phyloP scores from a whole-genome alignment of 1,140 invertebrate species.

The Drosophila equinoxialis region DNA sequence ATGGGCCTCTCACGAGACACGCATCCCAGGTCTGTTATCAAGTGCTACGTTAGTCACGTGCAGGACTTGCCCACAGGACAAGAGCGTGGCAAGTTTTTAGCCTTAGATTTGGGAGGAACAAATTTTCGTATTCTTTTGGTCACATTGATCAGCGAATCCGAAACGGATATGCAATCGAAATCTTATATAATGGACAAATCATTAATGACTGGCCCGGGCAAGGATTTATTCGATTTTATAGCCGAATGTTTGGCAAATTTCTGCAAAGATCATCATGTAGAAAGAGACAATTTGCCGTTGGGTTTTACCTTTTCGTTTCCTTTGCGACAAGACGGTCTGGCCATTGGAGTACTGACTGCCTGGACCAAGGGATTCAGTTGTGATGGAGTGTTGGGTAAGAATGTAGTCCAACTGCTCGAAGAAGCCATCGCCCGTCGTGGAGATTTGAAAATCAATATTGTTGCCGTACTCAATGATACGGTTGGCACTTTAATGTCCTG shows the following conservation, averaged over 20 bases:
- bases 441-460: slow-evolving; percentile 88
- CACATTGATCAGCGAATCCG: slow-evolving; percentile 88
- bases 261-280: slow-evolving; percentile 89
- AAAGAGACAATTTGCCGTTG: slow-evolving; percentile 85
- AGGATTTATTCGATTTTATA: slow-evolving; percentile 97
- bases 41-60: slow-evolving; percentile 92
- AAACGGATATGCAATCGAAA: slow-evolving; percentile 95
- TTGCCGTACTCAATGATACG: slow-evolving; percentile 98
- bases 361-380: slow-evolving; percentile 89
- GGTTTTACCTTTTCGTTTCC: slow-evolving; percentile 99
- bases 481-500: slow-evolving; percentile 93
- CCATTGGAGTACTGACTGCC: slow-evolving; percentile 91
- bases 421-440: slow-evolving; percentile 88
- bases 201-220: slow-evolving; percentile 95
- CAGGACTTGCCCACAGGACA: slow-evolving; percentile 97
- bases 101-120: slow-evolving; percentile 98
- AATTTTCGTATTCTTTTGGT: slow-evolving; percentile 98
- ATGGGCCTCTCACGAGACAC: slow-evolving; percentile 91
- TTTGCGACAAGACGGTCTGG: slow-evolving; percentile 93
- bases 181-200: slow-evolving; percentile 95
- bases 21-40: slow-evolving; percentile 91
- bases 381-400: slow-evolving; percentile 85
- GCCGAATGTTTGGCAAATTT: slow-evolving; percentile 97
- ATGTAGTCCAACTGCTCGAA: slow-evolving; percentile 93
- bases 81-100: slow-evolving; percentile 97